phyloP scores from a whole-genome alignment of 2,888 invertebrate genomes.

The Drosophila formosana region DNA sequence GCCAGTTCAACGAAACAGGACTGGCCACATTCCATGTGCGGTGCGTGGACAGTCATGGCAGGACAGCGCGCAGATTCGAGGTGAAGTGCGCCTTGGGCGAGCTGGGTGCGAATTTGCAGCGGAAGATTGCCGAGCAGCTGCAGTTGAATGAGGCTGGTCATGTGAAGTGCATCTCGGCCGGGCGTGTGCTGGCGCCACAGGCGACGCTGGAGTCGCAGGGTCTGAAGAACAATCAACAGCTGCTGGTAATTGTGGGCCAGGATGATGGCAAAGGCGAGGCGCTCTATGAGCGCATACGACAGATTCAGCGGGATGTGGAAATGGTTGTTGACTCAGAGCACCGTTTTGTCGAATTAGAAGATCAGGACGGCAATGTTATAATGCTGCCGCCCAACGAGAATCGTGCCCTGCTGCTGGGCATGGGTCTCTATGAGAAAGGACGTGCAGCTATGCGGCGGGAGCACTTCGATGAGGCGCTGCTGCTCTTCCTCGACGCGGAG shows the following conservation, averaged over 20 bases:
- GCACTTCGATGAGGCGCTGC: constrained; percentile 89
- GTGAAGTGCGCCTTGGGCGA: constrained; percentile 87
- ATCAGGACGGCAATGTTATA: constrained; percentile 91
- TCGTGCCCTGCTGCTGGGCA: constrained; percentile 90
- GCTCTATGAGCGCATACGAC: constrained; percentile 87
- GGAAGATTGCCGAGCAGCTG: constrained; percentile 86
- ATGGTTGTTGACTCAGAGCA: constrained; percentile 86
- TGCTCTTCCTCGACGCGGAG: constrained; percentile 92
- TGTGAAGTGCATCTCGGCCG: constrained; percentile 89
- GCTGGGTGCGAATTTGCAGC: constrained; percentile 87
- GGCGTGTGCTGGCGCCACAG: constrained; percentile 88
- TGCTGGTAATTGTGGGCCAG: constrained; percentile 88
- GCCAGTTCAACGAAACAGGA: constrained; percentile 89
- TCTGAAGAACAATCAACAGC: constrained; percentile 89
- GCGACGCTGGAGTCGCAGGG: constrained; percentile 87
- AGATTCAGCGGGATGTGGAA: constrained; percentile 87
- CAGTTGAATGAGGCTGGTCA: constrained; percentile 84
- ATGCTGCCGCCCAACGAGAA: constrained; percentile 89
- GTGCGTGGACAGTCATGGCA: constrained; percentile 86
- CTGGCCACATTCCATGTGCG: constrained; percentile 90
- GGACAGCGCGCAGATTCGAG: constrained; percentile 86
- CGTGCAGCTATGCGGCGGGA: constrained; percentile 88
- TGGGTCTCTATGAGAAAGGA: constrained; percentile 93
- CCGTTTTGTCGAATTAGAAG: constrained; percentile 87
- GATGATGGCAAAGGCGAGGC: constrained; percentile 85